Evolutionary conservation across 1,140 invertebrate genomes (phyloP).

Genomic region (Drosophila sp.): DNA sequence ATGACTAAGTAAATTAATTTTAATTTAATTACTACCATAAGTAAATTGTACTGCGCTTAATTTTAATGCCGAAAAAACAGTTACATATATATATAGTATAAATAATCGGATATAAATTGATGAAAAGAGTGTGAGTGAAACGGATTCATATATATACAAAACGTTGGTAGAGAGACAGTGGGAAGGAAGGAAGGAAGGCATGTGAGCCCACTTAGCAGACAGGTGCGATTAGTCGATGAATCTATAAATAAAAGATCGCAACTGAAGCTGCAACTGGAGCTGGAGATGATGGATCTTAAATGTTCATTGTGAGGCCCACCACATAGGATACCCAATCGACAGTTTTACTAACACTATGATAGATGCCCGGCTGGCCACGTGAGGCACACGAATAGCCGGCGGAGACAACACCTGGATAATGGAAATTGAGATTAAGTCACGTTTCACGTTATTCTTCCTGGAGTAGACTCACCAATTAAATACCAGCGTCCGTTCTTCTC

Average conservation of each 20-base stretch:
- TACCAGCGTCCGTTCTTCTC: slow-evolving; percentile 94
- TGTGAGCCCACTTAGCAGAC: slow-evolving; percentile 48
- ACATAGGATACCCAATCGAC: slow-evolving; percentile 94
- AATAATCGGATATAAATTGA: slow-evolving; percentile 1
- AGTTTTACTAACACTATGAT: slow-evolving; percentile 95
- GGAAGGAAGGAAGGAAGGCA: slow-evolving; percentile 42
- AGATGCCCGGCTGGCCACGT: slow-evolving; percentile 95
- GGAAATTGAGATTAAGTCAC: background rate
- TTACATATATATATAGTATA: slow-evolving; percentile 19
- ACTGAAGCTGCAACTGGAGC: too few species aligned
- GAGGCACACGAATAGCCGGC: slow-evolving; percentile 97
- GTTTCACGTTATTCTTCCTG: background rate
- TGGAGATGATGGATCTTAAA: slow-evolving; percentile 26
- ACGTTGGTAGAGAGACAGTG: slow-evolving; percentile 14
- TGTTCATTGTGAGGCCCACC: slow-evolving; percentile 83
- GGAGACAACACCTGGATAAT: slow-evolving; percentile 89
- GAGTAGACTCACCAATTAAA: slow-evolving; percentile 85
- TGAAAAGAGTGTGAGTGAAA: slow-evolving; percentile 11
- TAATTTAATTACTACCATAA: slow-evolving; percentile 52
- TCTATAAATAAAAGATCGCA: slow-evolving; percentile 29
- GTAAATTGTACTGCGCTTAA: slow-evolving; percentile 56
- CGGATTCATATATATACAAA: slow-evolving; percentile 40
- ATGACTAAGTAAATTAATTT: slow-evolving; percentile 75
- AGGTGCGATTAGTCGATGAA: slow-evolving; percentile 37
- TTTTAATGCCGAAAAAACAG: slow-evolving; percentile 56